These are phyloP conservation scores for Nephila pilipes DNA, from an alignment of 1,140 invertebrate species.

Conservation along the genomic window DNA sequence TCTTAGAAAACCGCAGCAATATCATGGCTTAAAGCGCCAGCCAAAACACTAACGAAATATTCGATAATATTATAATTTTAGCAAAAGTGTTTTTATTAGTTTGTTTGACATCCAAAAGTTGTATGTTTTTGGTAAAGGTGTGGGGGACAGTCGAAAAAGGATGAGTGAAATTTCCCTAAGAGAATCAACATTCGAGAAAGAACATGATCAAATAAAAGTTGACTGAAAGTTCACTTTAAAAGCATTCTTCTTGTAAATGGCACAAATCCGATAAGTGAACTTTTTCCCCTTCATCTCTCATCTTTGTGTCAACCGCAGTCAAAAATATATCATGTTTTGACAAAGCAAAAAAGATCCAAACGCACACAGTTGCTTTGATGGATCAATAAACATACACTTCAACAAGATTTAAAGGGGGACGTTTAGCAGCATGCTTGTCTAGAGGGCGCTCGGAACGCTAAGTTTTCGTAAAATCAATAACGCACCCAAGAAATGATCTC, in stretches of 20 bases:
- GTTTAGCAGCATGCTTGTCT: background rate
- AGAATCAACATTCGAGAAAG: no score
- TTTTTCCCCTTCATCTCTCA: slow-evolving; percentile 10
- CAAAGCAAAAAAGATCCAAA: slow-evolving; percentile 6
- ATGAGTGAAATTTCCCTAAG: no score
- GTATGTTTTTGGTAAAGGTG: no score
- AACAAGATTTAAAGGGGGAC: slow-evolving; percentile 34
- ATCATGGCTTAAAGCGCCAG: no score
- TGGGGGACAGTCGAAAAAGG: no score
- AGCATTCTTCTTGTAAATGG: background rate
- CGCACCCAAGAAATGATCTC: slow-evolving; percentile 46
- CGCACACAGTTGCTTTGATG: slow-evolving; percentile 42
- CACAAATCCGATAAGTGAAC: background rate
- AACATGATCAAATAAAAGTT: no score
- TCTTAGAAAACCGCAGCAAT: no score
- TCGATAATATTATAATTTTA: no score
- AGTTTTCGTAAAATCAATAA: slow-evolving; percentile 54
- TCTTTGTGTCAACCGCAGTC: slow-evolving; percentile 18
- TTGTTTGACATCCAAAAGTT: no score
- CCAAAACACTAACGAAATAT: no score
- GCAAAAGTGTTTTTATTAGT: no score
- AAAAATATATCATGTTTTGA: slow-evolving; percentile 49
- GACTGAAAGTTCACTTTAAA: background rate
- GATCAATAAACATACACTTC: slow-evolving; percentile 65
- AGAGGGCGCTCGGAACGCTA: slow-evolving; percentile 30